Percentiles rank a stretch among this genome's conserved stretches.
These are phyloP conservation scores for Antitype chi DNA, from an alignment of 2,888 invertebrate species.

Conservation along the genomic window DNA sequence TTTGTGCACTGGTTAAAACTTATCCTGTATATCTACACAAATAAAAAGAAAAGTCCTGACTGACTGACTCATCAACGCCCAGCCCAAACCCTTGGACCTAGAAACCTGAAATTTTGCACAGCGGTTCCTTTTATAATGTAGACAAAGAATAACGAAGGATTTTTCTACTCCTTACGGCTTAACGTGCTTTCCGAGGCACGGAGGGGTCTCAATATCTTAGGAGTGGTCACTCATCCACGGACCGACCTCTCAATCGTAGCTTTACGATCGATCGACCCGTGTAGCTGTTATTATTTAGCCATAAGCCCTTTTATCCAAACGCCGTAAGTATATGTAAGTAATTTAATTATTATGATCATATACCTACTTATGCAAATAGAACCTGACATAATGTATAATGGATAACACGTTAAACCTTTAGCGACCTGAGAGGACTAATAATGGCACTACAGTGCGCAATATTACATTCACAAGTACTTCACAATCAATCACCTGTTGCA, in stretches of 20 bases:
- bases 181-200: background rate
- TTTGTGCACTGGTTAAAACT: too few relatives aligned
- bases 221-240: background rate
- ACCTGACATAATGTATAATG: slow-evolving; percentile 39
- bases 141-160: too few relatives aligned
- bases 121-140: too few relatives aligned
- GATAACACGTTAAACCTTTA: slow-evolving; percentile 37
- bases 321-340: background rate
- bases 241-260: background rate
- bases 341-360: slow-evolving; percentile 9
- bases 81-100: too few relatives aligned
- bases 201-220: background rate
- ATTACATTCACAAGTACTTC: slow-evolving; percentile 7
- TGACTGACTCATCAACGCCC: too few relatives aligned
- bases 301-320: too few relatives aligned
- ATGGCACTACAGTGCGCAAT: slow-evolving; percentile 51
- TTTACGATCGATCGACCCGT: background rate
- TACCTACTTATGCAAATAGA: background rate
- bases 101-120: too few relatives aligned
- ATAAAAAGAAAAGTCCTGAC: too few relatives aligned
- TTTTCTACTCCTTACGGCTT: too few relatives aligned
- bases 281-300: background rate
- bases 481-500: slow-evolving; percentile 32
- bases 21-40: too few relatives aligned
- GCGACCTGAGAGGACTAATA: slow-evolving; percentile 39